Evolutionary conservation across 2,797 vertebrate genomes (phyloP).

Genomic region (Bufotes viridis): DNA sequence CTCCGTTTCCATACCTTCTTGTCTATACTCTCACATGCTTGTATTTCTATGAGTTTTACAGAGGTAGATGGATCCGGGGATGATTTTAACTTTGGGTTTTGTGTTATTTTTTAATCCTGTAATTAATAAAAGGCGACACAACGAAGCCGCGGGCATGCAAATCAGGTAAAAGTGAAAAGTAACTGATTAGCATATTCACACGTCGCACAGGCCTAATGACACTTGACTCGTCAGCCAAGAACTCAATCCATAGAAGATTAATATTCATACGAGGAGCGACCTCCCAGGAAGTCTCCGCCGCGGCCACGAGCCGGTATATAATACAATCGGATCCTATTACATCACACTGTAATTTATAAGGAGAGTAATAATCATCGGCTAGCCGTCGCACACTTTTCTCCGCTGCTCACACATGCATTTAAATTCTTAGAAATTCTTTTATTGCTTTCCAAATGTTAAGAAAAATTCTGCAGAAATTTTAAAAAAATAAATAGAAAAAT

Average conservation of each 20-base stretch:
- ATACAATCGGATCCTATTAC: no score
- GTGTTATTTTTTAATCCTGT: background rate
- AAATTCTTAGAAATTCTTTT: no score
- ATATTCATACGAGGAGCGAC: background rate
- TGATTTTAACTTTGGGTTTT: background rate
- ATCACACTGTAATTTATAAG: no score
- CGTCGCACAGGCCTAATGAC: background rate
- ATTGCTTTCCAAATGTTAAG: no score
- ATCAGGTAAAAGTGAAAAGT: conserved; percentile 22
- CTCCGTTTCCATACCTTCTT: no score
- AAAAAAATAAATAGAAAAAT: no score
- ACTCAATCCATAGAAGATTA: conserved; percentile 1
- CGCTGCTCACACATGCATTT: no score
- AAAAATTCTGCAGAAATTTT: no score
- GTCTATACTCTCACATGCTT: background rate
- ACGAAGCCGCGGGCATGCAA: background rate
- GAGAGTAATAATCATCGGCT: no score
- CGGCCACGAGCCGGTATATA: no score
- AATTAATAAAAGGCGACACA: conserved; percentile 24
- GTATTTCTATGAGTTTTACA: background rate
- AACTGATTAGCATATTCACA: conserved; percentile 43
- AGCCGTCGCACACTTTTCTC: no score
- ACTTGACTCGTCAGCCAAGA: conserved; percentile 27
- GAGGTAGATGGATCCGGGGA: background rate
- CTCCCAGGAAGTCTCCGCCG: background rate